Evolutionary conservation across 2,797 vertebrate species (phyloP), one percentile per base, ranked within the genome.

Genomic region (Amblyraja radiata): DNA sequence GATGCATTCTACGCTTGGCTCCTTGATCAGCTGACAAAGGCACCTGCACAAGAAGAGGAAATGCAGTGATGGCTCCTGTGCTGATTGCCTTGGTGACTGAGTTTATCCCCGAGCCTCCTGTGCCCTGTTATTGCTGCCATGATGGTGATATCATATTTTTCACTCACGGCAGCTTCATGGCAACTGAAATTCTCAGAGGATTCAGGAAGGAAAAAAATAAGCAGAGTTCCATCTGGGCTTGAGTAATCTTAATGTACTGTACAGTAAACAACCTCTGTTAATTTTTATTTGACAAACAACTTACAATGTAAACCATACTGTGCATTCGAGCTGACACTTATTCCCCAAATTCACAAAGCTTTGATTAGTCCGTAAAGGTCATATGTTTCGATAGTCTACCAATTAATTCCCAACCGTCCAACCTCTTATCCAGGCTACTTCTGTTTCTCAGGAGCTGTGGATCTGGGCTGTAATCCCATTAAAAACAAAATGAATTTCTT

Each of bases 111-210:
- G 0, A 32, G n/a, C 84, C 84, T 88, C 84, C 84, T 88, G 84
- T 65, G 84, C 68, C 84, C 84, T 88, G 84, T 88, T 88, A 36
- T 88, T 88, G 84, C 84, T 88, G 84, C 61, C 84, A 16, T 63
- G 63, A n/a, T 65, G 84, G 32, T 68, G 84, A 88, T 88, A 63
- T 88, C 84, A 88, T 88, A 88, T 68, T 68, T 88, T 88, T 68
- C 84, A 21, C 28, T 88, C 84, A 88, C 63, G 16, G 84, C 83
- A 86, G 83, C n/a, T 86, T 86, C n/a, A 18, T 58, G n/a, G 83
- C 84, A 88, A 88, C 63, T 88, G 61, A 88, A 88, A 88, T 88
- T 88, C 84, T 36, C 84, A 65, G 16, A 32, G 84, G 84, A 88
- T 65, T n/a, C 84, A 65, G 61, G 18, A 65, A 18, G 84, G 61